Conservation (phyloP, 2,888 invertebrate genomes). For the Maniola hyperantus region DNA sequence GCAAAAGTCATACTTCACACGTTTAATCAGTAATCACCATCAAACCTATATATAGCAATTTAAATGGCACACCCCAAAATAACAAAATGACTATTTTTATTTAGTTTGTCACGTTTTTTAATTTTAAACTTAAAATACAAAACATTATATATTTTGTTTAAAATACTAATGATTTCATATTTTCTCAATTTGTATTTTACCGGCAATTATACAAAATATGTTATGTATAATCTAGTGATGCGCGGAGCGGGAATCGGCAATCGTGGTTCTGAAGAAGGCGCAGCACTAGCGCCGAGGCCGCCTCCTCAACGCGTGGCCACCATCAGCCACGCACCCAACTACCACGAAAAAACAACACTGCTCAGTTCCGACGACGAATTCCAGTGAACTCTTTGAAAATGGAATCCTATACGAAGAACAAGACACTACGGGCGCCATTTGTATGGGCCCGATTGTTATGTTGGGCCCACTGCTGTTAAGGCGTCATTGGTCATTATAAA, state of each 20-base stretch:
- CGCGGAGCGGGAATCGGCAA: slow-evolving; percentile 62
- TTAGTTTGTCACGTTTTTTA: background rate
- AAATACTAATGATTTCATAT: background rate
- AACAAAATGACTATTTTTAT: background rate
- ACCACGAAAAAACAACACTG: slow-evolving; percentile 97
- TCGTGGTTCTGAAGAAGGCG: slow-evolving; percentile 71
- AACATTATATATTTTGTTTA: background rate
- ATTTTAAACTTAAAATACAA: background rate
- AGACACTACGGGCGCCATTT: background rate
- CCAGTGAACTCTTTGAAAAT: slow-evolving; percentile 80
- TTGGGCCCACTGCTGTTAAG: background rate
- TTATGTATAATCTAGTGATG: slow-evolving; percentile 60
- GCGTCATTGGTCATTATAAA: background rate
- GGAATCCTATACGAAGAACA: background rate
- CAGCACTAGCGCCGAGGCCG: slow-evolving; percentile 81
- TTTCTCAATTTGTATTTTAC: background rate
- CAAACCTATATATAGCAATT: too few relatives aligned
- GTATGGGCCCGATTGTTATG: background rate
- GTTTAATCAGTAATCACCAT: background rate
- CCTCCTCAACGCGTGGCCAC: slow-evolving; percentile 89
- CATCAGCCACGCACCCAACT: slow-evolving; percentile 88
- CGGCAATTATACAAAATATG: background rate
- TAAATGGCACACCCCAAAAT: too few relatives aligned
- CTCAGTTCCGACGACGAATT: slow-evolving; percentile 98
- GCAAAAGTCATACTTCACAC: background rate